A percentile compares a stretch with the other conserved stretches of the same genome.
Evolutionary conservation across 2,113 vertebrate species (phyloP).

Genomic region (Dicentrarchus labrax): DNA sequence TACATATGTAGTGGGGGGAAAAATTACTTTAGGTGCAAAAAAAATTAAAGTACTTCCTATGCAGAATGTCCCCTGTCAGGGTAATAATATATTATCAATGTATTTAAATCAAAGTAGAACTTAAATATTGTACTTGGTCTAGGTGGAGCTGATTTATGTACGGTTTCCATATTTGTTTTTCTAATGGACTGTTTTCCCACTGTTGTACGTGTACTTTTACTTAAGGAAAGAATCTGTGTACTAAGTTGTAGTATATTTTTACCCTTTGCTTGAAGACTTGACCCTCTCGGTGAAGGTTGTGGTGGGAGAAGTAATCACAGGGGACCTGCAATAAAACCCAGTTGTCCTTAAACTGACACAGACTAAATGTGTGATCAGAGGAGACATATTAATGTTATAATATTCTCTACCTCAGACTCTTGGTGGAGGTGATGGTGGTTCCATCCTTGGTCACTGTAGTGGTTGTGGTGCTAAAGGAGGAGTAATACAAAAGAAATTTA

Average conservation of each 20-base stretch:
- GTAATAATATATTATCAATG: too few species aligned
- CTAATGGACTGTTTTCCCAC: neutral
- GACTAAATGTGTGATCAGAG: neutral
- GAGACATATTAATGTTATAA: neutral
- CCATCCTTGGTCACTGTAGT: conserved; percentile 63
- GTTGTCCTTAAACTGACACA: neutral
- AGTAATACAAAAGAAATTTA: neutral
- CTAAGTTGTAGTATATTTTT: conserved; percentile 13
- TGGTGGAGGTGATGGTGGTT: conserved; percentile 63
- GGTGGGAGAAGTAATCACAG: conserved; percentile 59
- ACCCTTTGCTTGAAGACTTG: conserved; percentile 73
- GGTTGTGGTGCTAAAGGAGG: conserved; percentile 62
- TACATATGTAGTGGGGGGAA: too few species aligned
- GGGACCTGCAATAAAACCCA: conserved; percentile 53
- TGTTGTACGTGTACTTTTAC: neutral
- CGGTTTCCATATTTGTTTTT: neutral
- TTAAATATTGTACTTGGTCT: too few species aligned
- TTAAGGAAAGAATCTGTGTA: neutral
- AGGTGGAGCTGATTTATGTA: too few species aligned
- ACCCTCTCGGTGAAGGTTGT: conserved; percentile 72
- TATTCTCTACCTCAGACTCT: conserved; percentile 48
- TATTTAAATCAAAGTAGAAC: too few species aligned
- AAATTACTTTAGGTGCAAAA: too few species aligned
- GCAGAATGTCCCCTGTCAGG: too few species aligned
- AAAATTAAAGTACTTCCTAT: too few species aligned